Evolutionary conservation across 2,113 vertebrate genomes (phyloP).

Genomic region (Melanerpes formicivorus): DNA sequence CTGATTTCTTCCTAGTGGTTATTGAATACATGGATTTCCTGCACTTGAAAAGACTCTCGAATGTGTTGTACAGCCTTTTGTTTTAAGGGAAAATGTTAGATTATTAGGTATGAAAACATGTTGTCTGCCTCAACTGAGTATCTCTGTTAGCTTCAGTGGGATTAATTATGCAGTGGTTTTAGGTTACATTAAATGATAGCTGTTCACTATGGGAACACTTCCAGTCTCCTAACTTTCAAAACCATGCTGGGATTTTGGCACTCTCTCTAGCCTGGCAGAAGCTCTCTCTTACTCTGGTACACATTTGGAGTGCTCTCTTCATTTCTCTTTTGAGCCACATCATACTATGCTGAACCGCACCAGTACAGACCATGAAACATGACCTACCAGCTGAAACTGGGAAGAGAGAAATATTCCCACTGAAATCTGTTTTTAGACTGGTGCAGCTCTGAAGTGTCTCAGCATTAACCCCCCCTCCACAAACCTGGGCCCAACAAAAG

Average conservation of each 20-base stretch:
- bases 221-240: background rate
- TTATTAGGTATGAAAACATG: background rate
- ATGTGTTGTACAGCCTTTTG: background rate
- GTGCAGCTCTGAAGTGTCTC: background rate
- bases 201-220: background rate
- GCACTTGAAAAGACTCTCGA: background rate
- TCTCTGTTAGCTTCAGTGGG: background rate
- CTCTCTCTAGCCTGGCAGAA: background rate
- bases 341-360: background rate
- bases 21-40: fast-evolving
- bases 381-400: background rate
- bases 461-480: background rate
- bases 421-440: background rate
- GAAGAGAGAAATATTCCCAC: background rate
- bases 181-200: background rate
- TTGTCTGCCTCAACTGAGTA: background rate
- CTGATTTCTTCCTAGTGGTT: background rate
- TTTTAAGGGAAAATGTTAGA: background rate
- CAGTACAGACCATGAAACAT: background rate
- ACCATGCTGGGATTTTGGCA: background rate
- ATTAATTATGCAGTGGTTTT: background rate
- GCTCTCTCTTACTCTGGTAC: background rate
- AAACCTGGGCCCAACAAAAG: background rate
- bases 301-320: background rate
- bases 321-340: background rate